These are phyloP conservation scores for Pangasius djambal DNA, from an alignment of 2,797 vertebrate genomes.

Conservation along the genomic window DNA sequence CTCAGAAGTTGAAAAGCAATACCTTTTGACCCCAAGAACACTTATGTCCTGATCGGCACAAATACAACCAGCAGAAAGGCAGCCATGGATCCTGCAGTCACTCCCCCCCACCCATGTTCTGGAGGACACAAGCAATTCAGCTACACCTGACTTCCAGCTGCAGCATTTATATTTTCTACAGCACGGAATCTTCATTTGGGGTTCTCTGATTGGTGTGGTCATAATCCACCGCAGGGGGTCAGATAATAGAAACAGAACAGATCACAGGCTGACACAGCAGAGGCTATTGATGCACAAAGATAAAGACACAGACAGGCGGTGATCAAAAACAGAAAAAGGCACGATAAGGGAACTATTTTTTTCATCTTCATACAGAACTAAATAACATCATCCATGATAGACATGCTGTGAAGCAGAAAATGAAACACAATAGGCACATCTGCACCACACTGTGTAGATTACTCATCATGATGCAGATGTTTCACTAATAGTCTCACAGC, in stretches of 20 bases:
- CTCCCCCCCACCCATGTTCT: background rate
- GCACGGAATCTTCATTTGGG: background rate
- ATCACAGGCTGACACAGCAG: conserved; percentile 1
- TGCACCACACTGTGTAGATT: conserved; percentile 35
- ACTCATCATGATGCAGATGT: conserved; percentile 38
- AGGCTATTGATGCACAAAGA: background rate
- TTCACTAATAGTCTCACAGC: conserved; percentile 28
- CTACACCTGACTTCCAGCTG: background rate
- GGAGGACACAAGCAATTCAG: background rate
- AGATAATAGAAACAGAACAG: background rate
- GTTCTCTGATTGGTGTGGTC: background rate
- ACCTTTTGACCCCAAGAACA: background rate
- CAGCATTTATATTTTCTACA: background rate
- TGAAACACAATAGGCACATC: conserved; percentile 38
- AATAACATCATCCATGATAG: conserved; percentile 14
- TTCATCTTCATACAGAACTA: background rate
- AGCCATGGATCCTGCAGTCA: background rate
- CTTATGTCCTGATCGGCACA: background rate
- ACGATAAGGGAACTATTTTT: conserved; percentile 7
- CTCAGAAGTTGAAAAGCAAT: background rate
- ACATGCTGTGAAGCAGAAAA: conserved; percentile 35
- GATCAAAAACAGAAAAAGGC: conserved; percentile 7
- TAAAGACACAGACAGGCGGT: background rate
- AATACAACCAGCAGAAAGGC: background rate
- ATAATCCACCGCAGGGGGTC: conserved; percentile 10